Conservation (phyloP, 2,888 invertebrate genomes). For the Eugnorisma glareosa region DNA sequence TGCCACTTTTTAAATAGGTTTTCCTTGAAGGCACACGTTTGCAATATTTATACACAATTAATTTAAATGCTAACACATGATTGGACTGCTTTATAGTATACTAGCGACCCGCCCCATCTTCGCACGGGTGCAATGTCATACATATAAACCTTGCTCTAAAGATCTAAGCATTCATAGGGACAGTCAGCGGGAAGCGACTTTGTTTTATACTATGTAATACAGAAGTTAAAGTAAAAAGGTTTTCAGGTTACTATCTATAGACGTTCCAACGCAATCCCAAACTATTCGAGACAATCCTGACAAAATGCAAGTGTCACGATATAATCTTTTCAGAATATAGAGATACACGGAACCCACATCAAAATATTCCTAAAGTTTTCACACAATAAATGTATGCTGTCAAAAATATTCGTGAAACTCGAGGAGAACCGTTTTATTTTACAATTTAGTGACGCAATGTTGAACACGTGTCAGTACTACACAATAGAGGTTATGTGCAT, state of each 20-base stretch:
- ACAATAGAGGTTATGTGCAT: neutral
- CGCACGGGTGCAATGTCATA: too few species aligned
- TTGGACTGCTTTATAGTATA: neutral
- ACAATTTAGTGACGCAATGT: neutral
- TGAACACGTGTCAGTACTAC: neutral
- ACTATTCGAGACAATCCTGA: neutral
- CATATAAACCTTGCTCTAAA: too few species aligned
- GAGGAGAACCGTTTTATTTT: neutral
- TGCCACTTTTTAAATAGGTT: neutral
- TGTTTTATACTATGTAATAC: too few species aligned
- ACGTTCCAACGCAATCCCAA: neutral
- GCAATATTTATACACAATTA: neutral
- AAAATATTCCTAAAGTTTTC: neutral
- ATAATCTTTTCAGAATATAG: neutral
- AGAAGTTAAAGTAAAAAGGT: too few species aligned
- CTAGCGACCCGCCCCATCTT: too few species aligned
- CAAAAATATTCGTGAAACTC: slow-evolving; percentile 7
- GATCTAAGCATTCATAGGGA: too few species aligned
- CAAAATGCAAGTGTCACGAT: neutral
- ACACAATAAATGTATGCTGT: neutral
- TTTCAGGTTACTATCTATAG: too few species aligned
- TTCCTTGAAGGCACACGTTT: neutral
- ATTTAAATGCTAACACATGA: neutral
- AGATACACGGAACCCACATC: neutral
- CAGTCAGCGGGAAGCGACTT: too few species aligned